Base-by-base conservation (phyloP, 2,797 vertebrate species). In the Pteropus rufus region DNA sequence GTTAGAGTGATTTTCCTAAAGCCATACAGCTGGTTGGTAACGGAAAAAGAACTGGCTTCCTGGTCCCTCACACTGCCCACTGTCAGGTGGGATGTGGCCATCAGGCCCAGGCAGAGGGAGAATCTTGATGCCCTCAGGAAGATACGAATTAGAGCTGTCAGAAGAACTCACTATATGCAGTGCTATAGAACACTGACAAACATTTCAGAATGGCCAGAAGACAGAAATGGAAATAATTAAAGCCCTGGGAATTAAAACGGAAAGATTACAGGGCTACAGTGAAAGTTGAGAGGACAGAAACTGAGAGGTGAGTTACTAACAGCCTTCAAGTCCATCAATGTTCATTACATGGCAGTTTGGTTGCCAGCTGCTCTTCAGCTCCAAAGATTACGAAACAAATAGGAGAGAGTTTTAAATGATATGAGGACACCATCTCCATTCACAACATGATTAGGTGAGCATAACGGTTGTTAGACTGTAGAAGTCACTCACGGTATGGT, bases 181-280 rank as follows among this genome's bases (percentile, higher is more conserved):
- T 64, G 62, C 52, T 31, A 19, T 21, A 8, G 46, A 88, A 76
- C 44, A 76, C 10, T 87, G 89, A 89, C 91, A 83, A 94, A 93
- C 77, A 86, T 39, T 62, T 67, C 81, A 58, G 41, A 77, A 58
- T 29, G 77, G 56, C 58, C 88, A 76, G 72, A 82, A 84, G 93
- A 95, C 81, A 93, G 81, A 80, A 91, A 60, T 36, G 77, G 86
- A 94, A 91, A 95, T 94, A 93, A 92, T 56, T 82, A 93, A 97
- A 86, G n/a, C 49, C 58, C 26, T 44, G 69, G 82, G 88, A 91
- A 93, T 92, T 70, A 54, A 96, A 58, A 87, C 2, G 49, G 81
- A 82, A 81, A 65, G 81, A 90, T 93, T 77, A 52, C 56, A 85
- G 44, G 67, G 52, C n/a, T 70, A 29, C 3, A 1, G 82, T 6